Evolutionary conservation across 2,797 vertebrate genomes (phyloP).

Genomic region (Vultur gryphus): DNA sequence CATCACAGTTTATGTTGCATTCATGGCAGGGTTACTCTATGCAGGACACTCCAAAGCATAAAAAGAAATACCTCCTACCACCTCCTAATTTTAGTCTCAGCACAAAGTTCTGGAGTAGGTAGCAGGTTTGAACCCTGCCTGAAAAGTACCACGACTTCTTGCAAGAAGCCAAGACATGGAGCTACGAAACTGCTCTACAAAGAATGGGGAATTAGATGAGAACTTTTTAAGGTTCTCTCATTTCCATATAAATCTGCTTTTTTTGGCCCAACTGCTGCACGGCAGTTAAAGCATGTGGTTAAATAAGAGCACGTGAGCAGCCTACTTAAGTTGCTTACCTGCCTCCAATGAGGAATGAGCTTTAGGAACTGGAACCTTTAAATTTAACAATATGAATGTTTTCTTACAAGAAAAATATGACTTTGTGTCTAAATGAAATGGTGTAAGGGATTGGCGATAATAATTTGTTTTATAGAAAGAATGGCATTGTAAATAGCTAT

Average conservation of each 20-base stretch:
- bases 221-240: neutral
- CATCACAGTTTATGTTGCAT: neutral
- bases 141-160: neutral
- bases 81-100: neutral
- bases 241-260: neutral
- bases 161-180: neutral
- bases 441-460: neutral
- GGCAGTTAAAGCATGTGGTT: neutral
- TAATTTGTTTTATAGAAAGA: neutral
- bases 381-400: neutral
- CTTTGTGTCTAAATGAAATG: neutral
- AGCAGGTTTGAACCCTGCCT: neutral
- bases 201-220: neutral
- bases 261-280: neutral
- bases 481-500: neutral
- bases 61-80: neutral
- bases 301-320: neutral
- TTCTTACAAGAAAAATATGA: neutral
- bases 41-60: neutral
- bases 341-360: neutral
- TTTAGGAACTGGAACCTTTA: neutral
- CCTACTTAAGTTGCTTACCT: neutral
- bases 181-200: neutral
- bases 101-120: neutral
- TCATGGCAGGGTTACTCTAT: neutral